Evolutionary conservation across 2,888 invertebrate species (phyloP), one percentile per base, ranked within the genome.

Genomic region (Piscicola geometra): DNA sequence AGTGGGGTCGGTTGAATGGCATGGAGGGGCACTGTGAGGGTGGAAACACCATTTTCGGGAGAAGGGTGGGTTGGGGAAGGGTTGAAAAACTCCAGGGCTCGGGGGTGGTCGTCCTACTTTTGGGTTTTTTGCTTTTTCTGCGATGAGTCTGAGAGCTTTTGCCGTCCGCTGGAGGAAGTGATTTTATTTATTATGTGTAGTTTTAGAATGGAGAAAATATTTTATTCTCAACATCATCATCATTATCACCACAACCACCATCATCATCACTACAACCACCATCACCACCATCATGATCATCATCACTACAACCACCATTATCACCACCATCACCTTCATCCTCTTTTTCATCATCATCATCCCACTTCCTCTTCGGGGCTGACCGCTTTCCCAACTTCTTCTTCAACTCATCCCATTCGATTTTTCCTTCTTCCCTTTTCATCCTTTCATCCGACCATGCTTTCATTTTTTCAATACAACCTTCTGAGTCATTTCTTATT

Each of bases 331-430:
- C 15, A 3, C 41, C 41, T 41, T 15, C 41, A 41, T 64, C 72
- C 33, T 28, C 30, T 64, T 52, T 47, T 47, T 35, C 32, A 60
- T 36, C 56, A 50, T 66, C 21, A n/a, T 70, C 0, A 70, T 35
- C 32, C 72, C 50, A 56, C 68, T 33, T 70, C 1, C 67, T 32
- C 66, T 32, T 36, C 56, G 28, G n/a, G n/a, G n/a, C n/a, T n/a
- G n/a, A n/a, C n/a, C n/a, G n/a, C n/a, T n/a, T n/a, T n/a, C n/a
- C n/a, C n/a, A n/a, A n/a, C n/a, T 25, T 47, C n/a, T 41, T 71
- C 52, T 25, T 18, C 32, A n/a, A 33, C 28, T n/a, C 67, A 41
- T 50, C 52, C 69, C 56, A 9, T 35, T 41, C 41, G 15, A 9
- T 41, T 41, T 33, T 41, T 41, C 41, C 41, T 41, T 15, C 33